Evolutionary conservation across 2,888 invertebrate genomes (phyloP), one percentile per base, ranked within the genome.

Genomic region (Diloba caeruleocephala): DNA sequence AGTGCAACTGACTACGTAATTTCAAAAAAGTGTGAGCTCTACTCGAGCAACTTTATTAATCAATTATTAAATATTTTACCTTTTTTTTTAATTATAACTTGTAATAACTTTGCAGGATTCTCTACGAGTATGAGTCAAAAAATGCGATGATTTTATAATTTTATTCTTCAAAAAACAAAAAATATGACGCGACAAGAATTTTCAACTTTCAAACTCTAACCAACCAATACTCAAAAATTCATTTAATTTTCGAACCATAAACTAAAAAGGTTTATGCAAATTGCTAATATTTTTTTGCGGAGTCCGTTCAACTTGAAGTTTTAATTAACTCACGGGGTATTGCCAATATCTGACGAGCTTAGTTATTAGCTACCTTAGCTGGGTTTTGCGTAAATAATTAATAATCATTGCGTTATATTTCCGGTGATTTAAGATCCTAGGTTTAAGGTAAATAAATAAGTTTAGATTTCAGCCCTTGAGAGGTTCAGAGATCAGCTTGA

Each of bases 391-490:
- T 48, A 62, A 68, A 58, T 62, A 39, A 58, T 67, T 62, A 45
- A 54, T 68, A 46, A 71, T 67, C 48, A 60, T 67, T 50, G 43
- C 38, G 41, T 56, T 34, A 71, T 49, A 38, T 51, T 64, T 56
- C 46, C 50, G 33, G 46, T 41, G 14, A 13, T 33, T 46, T 9
- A 45, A 29, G n/a, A 41, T 54, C 14, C 8, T 12, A 21, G 43
- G 39, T 43, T n/a, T 37, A 32, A 38, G 9, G 26, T 37, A 21
- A 25, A 29, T 31, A 43, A 48, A 3, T 4, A 25, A n/a, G 6
- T 3, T 39, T 12, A 7, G 8, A 13, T 19, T 3, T 23, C 2
- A 3, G 12, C 3, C 8, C n/a, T n/a, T n/a, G n/a, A n/a, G n/a
- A n/a, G n/a, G n/a, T n/a, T n/a, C n/a, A n/a, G n/a, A n/a, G n/a